Conservation (phyloP, 2,888 invertebrate species). For the Eulithis testata region DNA sequence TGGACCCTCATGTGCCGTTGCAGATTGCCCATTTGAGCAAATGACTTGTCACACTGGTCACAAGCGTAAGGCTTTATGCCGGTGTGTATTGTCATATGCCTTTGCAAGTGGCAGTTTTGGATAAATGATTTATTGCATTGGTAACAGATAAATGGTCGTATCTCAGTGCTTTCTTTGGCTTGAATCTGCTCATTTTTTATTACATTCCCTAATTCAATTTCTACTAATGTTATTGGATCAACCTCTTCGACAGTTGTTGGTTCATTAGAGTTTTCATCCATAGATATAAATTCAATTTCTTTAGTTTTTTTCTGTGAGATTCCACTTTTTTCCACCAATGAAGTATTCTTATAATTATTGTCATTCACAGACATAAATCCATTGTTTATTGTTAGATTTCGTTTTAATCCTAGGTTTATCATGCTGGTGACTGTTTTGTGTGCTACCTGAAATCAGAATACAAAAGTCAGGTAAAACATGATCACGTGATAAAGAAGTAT, state of each 20-base stretch:
- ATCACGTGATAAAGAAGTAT: no score
- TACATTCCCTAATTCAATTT: slow-evolving; percentile 12
- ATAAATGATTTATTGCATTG: slow-evolving; percentile 11
- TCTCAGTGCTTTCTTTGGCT: background rate
- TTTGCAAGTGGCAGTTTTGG: slow-evolving; percentile 12
- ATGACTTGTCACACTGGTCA: slow-evolving; percentile 16
- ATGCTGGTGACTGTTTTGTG: slow-evolving; percentile 18
- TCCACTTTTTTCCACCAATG: background rate
- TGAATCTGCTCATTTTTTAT: slow-evolving; percentile 10
- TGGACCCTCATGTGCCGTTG: slow-evolving; percentile 13
- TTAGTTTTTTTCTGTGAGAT: background rate
- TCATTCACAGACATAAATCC: slow-evolving; percentile 3
- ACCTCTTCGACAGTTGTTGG: slow-evolving; percentile 9
- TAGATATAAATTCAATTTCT: slow-evolving; percentile 11
- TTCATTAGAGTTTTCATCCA: background rate
- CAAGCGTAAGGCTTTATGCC: slow-evolving; percentile 16
- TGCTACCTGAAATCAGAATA: slow-evolving; percentile 7
- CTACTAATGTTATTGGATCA: slow-evolving; percentile 17
- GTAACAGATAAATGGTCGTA: slow-evolving; percentile 1
- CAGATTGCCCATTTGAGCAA: slow-evolving; percentile 6
- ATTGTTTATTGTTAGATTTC: slow-evolving; percentile 4
- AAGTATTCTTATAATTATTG: background rate
- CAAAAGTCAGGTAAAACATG: background rate
- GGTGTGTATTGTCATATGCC: slow-evolving; percentile 12
- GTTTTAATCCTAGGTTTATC: slow-evolving; percentile 9